Evolutionary conservation across 2,888 invertebrate species (phyloP), one percentile per base, ranked within the genome.

Genomic region (Hecatera dysodea): DNA sequence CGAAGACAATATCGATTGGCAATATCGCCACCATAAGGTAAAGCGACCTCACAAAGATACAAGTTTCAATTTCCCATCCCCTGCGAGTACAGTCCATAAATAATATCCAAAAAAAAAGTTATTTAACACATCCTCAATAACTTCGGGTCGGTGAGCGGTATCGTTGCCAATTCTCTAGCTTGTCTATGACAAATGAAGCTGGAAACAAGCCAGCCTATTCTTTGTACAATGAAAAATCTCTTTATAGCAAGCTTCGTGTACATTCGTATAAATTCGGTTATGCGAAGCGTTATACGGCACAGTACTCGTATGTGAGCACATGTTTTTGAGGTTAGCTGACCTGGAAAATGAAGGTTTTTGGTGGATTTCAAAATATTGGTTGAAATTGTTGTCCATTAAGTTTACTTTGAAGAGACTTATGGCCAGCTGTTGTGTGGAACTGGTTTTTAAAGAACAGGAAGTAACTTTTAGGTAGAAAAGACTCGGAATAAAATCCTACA

Each of bases 181-280:
- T 78, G 72, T 55, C 79, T 78, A 87, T 90, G 90, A 92, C 86
- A 84, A 85, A 93, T 87, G 87, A 85, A 82, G 67, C 86, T 93
- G 93, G 93, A 90, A 84, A 67, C 44, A 69, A 78, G 92, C 93
- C 93, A 93, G 88, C 85, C 76, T 89, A 88, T 90, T 90, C 67
- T 88, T 86, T 8, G 83, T 85, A 89, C 89, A 89, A 89, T 90
- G 88, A 89, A 87, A 88, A 89, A 86, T 88, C 82, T 87, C 79
- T 90, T 87, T 86, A 86, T 80, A 67, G 76, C 70, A 59, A 75
- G 72, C 33, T 81, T 81, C 72, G 72, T 84, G 75, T 80, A 84
- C 77, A 82, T 71, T 84, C 73, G 79, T 84, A 86, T 85, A 86
- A 86, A 87, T 87, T 86, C 78, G 78, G 80, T 85, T 85, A 82